A percentile compares a stretch with the other conserved stretches of the same genome.
Evolutionary conservation across 2,888 invertebrate species (phyloP).

Genomic region (Allolobophora icterica): DNA sequence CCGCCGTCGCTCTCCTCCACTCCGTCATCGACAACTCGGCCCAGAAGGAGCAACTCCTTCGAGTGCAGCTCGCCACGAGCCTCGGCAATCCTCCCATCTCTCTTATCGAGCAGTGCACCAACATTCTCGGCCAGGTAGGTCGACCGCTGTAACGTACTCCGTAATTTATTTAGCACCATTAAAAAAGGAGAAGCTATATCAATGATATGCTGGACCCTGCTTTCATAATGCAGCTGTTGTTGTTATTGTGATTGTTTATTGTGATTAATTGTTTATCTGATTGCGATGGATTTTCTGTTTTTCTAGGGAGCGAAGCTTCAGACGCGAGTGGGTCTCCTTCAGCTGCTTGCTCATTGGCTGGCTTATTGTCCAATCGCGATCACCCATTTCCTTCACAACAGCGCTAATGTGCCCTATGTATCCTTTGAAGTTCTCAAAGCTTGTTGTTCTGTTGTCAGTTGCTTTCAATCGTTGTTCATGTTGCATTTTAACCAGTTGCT

Average conservation of each 20-base stretch:
- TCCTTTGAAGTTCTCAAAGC: slow-evolving; percentile 53
- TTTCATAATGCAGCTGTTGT: too few species aligned
- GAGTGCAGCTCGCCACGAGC: slow-evolving; percentile 81
- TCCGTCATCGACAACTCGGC: slow-evolving; percentile 80
- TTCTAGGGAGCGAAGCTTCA: slow-evolving; percentile 76
- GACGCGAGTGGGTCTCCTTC: slow-evolving; percentile 85
- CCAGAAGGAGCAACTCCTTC: slow-evolving; percentile 83
- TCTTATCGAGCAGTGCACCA: slow-evolving; percentile 85
- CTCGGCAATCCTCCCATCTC: slow-evolving; percentile 79
- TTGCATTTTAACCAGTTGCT: neutral
- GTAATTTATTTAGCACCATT: neutral
- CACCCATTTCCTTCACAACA: slow-evolving; percentile 75
- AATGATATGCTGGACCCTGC: too few species aligned
- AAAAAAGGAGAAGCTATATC: neutral
- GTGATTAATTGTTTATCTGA: neutral
- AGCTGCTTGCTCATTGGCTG: slow-evolving; percentile 88
- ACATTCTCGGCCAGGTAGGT: slow-evolving; percentile 76
- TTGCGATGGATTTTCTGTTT: neutral
- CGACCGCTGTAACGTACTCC: neutral
- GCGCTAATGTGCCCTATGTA: slow-evolving; percentile 81
- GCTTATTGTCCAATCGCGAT: slow-evolving; percentile 84
- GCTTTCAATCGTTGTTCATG: neutral
- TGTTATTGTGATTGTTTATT: neutral
- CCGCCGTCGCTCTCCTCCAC: slow-evolving; percentile 87
- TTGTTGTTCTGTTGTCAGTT: neutral